Evolutionary conservation across 2,113 vertebrate species (phyloP), one percentile per base, ranked within the genome.

Genomic region (Agelaius tricolor): DNA sequence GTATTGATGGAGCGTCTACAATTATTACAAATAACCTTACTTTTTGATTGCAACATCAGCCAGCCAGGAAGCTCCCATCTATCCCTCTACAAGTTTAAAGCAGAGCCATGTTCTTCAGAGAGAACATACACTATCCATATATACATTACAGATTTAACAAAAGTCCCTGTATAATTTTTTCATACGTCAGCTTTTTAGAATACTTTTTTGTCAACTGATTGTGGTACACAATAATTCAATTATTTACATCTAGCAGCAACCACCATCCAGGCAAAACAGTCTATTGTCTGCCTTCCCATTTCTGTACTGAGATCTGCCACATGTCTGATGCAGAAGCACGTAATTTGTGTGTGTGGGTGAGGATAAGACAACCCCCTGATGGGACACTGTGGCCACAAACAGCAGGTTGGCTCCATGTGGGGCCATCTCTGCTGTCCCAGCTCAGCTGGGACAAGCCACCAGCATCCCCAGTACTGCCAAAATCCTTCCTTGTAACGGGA

Each of bases 381-480:
- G 97, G 97, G 85, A 97, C 54, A 97, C 97, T 93, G 93, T 98
- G 96, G 94, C 98, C 97, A 94, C 61, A 93, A 97, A 97, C 89
- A 97, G 96, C 85, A 97, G 97, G 97, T 97, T 96, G 96, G 86
- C 94, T 90, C 76, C 88, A 93, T 98, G 96, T 65, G 35, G 88
- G 88, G 82, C 87, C 77, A 96, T 89, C 96, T 96, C 96, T 97
- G 96, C 97, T 96, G 87, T 96, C 97, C 96, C 89, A 96, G 93
- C 96, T 96, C 96, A 97, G 96, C 73, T 92, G 94, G 97, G 97
- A 97, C 87, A 98, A 89, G 96, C 90, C 96, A 97, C 96, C 94
- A 91, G 96, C 52, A 72, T 74, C 63, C 77, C 87, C 77, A 83
- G 85, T 87, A 75, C 84, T 91, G 83, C 90, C 96, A 93, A 92